Evolutionary conservation across 2,113 vertebrate genomes (phyloP), one percentile per base, ranked within the genome.

Genomic region (Periophthalmodon schlosseri): DNA sequence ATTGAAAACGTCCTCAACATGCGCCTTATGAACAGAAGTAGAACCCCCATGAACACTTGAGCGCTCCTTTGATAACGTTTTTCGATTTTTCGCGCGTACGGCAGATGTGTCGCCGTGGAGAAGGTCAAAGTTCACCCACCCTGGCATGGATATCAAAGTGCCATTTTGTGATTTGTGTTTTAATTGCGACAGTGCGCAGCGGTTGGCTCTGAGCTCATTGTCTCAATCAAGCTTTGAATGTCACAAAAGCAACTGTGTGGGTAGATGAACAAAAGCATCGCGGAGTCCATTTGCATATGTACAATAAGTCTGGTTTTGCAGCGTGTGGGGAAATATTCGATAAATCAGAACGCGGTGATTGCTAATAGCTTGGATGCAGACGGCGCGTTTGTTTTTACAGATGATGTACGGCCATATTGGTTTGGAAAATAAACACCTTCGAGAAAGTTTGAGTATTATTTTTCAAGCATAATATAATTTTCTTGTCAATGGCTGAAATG

Each of bases 221-320:
- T 82, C 77, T 79, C 68, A 60, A 68, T 84, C 67, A 73, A 36
- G 70, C 57, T 75, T 50, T 63, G 58, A 84, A 78, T 80, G 78
- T 78, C 75, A 80, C 28, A 34, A 52, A 81, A 68, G 21, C 71
- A 68, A 83, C 49, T 75, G 78, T 76, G 83, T 79, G 76, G 79
- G 77, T 66, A 60, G 81, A 80, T 74, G 12, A 72, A 76, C 70
- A 79, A 81, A 83, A 73, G 64, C 23, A 73, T 70, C 33, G 1
- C 0, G 70, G 70, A 77, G 75, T n/a, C 18, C 18, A 63, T 82
- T 82, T 78, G 68, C 74, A 80, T 83, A 54, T 21, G 39, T 47
- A 70, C 56, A 82, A 70, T 68, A 28, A 54, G 63, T 49, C 63
- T 65, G 6, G 52, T 72, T 71, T 52, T 16, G 8, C n/a, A 47